phyloP scores from a whole-genome alignment of 2,888 invertebrate genomes.

The Drosophila hamatofila region DNA sequence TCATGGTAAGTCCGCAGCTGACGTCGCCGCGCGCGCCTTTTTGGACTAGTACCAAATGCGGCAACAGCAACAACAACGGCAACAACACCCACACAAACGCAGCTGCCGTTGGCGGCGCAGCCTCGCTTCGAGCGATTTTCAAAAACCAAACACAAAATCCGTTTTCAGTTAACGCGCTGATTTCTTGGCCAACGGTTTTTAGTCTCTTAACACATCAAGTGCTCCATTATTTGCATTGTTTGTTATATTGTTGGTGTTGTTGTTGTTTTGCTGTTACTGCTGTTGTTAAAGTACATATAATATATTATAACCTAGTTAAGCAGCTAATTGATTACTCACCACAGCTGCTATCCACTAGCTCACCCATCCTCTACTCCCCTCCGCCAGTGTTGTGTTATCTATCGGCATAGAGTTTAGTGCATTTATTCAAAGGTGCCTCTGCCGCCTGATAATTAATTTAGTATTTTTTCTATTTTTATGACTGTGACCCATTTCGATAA shows the following conservation, averaged over 20 bases:
- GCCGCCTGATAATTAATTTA: not conserved
- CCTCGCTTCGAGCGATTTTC: conserved; percentile 24
- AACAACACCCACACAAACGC: conserved; percentile 48
- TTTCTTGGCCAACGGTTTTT: conserved; percentile 44
- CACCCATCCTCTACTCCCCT: not conserved
- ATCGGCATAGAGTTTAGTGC: not conserved
- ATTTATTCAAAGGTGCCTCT: not conserved
- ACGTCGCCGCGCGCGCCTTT: conserved; percentile 65
- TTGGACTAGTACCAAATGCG: conserved; percentile 65
- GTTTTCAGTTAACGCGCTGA: conserved; percentile 53
- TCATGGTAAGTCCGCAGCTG: conserved; percentile 63
- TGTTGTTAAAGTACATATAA: not conserved
- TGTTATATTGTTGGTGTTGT: conserved; percentile 21
- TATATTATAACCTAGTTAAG: conserved; percentile 8
- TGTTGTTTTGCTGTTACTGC: not conserved
- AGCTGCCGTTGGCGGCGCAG: conserved; percentile 28
- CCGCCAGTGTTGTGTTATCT: not conserved
- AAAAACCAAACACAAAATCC: conserved; percentile 28
- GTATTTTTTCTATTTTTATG: conserved; percentile 8
- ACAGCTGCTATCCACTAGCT: conserved; percentile 7
- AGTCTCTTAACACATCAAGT: conserved; percentile 2
- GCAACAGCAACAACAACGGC: conserved; percentile 29
- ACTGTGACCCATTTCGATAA: conserved; percentile 10
- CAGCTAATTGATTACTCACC: conserved; percentile 34
- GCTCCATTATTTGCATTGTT: conserved; percentile 24